phyloP scores from a whole-genome alignment of 2,797 vertebrate species.

The Syncerus caffer region DNA sequence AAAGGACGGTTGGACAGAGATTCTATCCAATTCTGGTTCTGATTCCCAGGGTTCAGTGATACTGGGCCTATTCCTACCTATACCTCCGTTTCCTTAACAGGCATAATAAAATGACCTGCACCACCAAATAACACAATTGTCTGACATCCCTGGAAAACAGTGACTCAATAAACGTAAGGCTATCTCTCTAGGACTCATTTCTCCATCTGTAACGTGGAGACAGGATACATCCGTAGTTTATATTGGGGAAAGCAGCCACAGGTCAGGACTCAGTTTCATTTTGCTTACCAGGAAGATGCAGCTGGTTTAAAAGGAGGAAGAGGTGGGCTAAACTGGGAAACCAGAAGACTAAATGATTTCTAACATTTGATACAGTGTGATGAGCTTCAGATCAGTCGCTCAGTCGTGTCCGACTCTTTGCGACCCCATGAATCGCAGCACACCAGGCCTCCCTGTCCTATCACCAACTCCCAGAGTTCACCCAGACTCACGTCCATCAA shows the following conservation, averaged over 20 bases:
- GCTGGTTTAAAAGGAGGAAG: neutral
- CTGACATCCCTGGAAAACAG: neutral
- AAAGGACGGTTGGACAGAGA: neutral
- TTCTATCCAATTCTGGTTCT: neutral
- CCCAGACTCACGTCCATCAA: no score
- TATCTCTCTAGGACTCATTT: neutral
- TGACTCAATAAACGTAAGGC: neutral
- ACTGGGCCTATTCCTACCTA: neutral
- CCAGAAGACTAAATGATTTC: neutral
- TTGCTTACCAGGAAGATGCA: neutral
- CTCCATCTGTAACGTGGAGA: neutral
- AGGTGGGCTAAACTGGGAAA: neutral
- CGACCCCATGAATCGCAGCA: no score
- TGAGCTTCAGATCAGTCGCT: no score
- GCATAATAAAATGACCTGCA: neutral
- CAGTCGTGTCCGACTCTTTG: no score
- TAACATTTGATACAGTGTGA: neutral
- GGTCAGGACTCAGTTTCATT: neutral
- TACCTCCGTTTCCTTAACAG: neutral
- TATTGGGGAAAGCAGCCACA: neutral
- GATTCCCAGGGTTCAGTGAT: neutral
- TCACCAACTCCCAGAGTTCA: no score
- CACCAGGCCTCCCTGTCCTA: no score
- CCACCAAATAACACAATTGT: neutral
- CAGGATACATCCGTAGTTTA: neutral